phyloP scores from a whole-genome alignment of 2,797 vertebrate species.

The Sphaeramia orbicularis region DNA sequence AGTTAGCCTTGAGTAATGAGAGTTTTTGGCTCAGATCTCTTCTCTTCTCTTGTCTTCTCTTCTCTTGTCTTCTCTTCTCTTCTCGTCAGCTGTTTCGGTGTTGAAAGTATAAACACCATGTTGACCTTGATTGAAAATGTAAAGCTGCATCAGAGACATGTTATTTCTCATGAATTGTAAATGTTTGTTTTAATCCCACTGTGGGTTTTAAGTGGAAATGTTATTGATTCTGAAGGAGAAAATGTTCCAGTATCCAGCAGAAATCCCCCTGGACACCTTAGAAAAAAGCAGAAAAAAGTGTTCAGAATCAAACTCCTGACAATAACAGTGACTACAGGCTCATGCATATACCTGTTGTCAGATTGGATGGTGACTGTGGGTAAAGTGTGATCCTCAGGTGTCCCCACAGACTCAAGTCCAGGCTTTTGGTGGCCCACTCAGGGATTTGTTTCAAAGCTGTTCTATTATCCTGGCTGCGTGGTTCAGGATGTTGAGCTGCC shows the following conservation, averaged over 20 bases:
- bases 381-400: slow-evolving; percentile 43
- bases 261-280: slow-evolving; percentile 8
- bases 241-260: slow-evolving; percentile 2
- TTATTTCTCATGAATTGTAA: slow-evolving; percentile 11
- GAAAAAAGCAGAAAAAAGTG: neutral
- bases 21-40: slow-evolving; percentile 49
- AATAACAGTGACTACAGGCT: slow-evolving; percentile 14
- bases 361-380: slow-evolving; percentile 33
- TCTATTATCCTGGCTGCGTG: slow-evolving; percentile 53
- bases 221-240: slow-evolving; percentile 13
- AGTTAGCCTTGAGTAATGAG: slow-evolving; percentile 63
- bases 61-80: slow-evolving; percentile 20
- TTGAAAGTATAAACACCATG: slow-evolving; percentile 1
- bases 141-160: slow-evolving; percentile 13
- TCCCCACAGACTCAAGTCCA: slow-evolving; percentile 43
- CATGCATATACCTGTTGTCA: slow-evolving; percentile 29
- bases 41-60: slow-evolving; percentile 18
- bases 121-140: slow-evolving; percentile 49
- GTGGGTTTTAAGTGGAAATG: neutral
- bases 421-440: slow-evolving; percentile 52
- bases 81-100: slow-evolving; percentile 15
- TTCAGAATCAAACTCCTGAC: too few relatives aligned
- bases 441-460: slow-evolving; percentile 61
- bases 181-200: slow-evolving; percentile 23
- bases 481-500: slow-evolving; percentile 22